Evolutionary conservation across 2,113 vertebrate species (phyloP), one percentile per base, ranked within the genome.

Genomic region (Tylochromis polylepis): DNA sequence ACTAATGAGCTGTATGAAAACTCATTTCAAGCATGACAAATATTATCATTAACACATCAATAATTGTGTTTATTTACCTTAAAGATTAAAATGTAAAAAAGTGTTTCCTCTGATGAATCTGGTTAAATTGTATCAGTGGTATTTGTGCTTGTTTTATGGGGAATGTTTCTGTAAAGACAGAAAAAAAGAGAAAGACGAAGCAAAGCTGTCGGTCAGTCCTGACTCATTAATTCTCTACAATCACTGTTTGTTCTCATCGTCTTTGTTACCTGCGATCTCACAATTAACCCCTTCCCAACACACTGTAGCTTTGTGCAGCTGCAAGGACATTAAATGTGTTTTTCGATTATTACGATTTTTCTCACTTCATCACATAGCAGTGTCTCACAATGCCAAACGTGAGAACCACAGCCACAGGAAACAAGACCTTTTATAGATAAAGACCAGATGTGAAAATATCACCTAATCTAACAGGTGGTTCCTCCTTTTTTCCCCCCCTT

Each of bases 301-400:
- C 27, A 31, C 8, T 62, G 29, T 1, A 62, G 3, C 16, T 20
- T 62, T 62, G 59, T 62, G 15, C 15, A 6, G 29, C 29, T 62
- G 5, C 16, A 62, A 62, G 59, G 10, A 1, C 9, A 5, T 56
- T 22, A 56, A 22, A 11, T 11, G 53, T 11, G n/a, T 22, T 55
- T 55, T 7, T 55, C 53, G n/a, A 22, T 6, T 34, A 34, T 56
- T 22, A 56, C n/a, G 11, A n/a, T 56, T 56, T 56, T 11, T 22
- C 53, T 22, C 10, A 56, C 3, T 5, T 56, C 22, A 8, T 22
- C n/a, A 1, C 53, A 56, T 11, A 56, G n/a, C 0, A 53, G 51
- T 53, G 8, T n/a, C 18, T 20, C 18, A 56, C n/a, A 5, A n/a
- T 0, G 11, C 53, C 53, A 22, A 55, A n/a, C 1, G 1, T 6